Evolutionary conservation across 2,888 invertebrate genomes (phyloP).

Genomic region (Sthenelais limicola): DNA sequence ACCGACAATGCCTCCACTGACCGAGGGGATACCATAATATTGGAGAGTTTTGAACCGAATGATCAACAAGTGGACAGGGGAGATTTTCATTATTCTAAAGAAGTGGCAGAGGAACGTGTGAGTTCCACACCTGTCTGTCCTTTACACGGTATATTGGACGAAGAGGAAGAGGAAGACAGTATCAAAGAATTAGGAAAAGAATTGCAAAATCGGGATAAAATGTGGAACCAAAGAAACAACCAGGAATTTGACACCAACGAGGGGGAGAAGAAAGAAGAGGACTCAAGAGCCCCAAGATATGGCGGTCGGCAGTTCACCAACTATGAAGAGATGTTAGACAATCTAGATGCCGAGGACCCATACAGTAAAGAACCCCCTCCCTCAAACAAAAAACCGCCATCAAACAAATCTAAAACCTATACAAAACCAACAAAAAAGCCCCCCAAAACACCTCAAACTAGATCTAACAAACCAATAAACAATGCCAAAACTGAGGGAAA

Average conservation of each 20-base stretch:
- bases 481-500: background rate
- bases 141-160: too few species aligned
- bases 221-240: too few species aligned
- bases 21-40: too few species aligned
- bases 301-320: slow-evolving; percentile 4
- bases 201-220: too few species aligned
- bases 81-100: background rate
- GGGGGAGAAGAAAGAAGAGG: slow-evolving; percentile 2
- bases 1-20: too few species aligned
- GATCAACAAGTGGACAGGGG: background rate
- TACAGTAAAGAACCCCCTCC: slow-evolving; percentile 3
- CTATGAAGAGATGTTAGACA: slow-evolving; percentile 33
- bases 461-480: background rate
- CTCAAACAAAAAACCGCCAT: background rate
- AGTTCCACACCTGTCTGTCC: background rate
- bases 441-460: background rate
- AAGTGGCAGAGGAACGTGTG: background rate
- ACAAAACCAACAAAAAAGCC: background rate
- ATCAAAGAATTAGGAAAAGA: too few species aligned
- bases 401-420: background rate
- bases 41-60: too few species aligned
- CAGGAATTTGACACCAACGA: too few species aligned
- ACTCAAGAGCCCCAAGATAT: slow-evolving; percentile 22
- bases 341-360: slow-evolving; percentile 28
- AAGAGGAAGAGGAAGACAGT: too few species aligned